phyloP scores from a whole-genome alignment of 2,113 vertebrate genomes.

The Solea solea region DNA sequence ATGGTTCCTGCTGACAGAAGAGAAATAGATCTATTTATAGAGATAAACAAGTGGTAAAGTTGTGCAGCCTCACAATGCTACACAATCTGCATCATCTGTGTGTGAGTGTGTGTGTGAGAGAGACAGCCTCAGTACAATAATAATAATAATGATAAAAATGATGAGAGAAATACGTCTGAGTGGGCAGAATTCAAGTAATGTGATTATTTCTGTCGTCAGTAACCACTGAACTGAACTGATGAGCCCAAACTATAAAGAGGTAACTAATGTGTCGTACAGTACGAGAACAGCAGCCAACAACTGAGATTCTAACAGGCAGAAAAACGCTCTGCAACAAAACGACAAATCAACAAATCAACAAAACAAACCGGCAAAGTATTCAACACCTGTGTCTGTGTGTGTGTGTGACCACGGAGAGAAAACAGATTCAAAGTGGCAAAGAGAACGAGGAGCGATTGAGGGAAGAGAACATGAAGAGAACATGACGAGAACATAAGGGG shows the following conservation, averaged over 20 bases:
- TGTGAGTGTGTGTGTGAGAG: not conserved
- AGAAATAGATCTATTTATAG: not conserved
- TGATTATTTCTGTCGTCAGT: constrained; percentile 41
- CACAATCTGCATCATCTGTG: constrained; percentile 47
- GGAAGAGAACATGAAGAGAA: no score
- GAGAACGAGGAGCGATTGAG: not conserved
- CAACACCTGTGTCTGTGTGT: not conserved
- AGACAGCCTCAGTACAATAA: not conserved
- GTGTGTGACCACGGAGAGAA: constrained; percentile 26
- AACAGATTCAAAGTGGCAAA: constrained; percentile 49
- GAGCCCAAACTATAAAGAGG: constrained; percentile 71
- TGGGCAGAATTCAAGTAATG: constrained; percentile 63
- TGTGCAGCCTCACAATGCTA: constrained; percentile 58
- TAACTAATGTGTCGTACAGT: constrained; percentile 78
- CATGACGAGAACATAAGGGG: no score
- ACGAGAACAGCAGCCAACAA: constrained; percentile 78
- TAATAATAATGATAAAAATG: not conserved
- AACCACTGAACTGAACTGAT: constrained; percentile 41
- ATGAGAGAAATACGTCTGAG: constrained; percentile 40
- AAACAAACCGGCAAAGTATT: constrained; percentile 56
- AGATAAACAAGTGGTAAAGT: constrained; percentile 41
- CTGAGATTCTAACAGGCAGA: constrained; percentile 48
- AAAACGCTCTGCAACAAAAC: constrained; percentile 52
- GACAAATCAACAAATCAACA: constrained; percentile 34
- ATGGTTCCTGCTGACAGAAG: constrained; percentile 8